A percentile compares a stretch with the other conserved stretches of the same genome.
Evolutionary conservation across 1,140 invertebrate genomes (phyloP).

Genomic region (Cydia pomonella): DNA sequence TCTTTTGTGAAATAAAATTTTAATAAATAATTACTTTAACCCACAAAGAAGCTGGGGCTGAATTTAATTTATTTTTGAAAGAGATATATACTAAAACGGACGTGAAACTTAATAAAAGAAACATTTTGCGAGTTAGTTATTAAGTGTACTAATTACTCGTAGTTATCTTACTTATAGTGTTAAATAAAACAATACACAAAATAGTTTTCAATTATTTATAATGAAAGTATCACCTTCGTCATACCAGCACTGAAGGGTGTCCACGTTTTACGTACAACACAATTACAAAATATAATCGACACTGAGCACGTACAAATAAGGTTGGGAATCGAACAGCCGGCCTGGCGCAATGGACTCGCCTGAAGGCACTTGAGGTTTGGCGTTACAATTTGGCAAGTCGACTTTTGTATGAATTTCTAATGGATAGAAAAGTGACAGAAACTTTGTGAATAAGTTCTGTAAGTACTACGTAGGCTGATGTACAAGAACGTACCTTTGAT

Average conservation of each 20-base stretch:
- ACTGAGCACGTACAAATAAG: slow-evolving; percentile 53
- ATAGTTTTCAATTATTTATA: slow-evolving; percentile 71
- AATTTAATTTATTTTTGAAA: too few relatives aligned
- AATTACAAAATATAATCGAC: slow-evolving; percentile 64
- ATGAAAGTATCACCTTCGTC: slow-evolving; percentile 77
- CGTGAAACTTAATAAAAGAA: too few relatives aligned
- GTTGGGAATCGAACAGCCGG: slow-evolving; percentile 47
- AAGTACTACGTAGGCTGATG: too few relatives aligned
- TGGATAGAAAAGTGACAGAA: slow-evolving; percentile 20
- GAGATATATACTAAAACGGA: too few relatives aligned
- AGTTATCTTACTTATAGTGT: not conserved
- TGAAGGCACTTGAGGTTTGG: slow-evolving; percentile 75
- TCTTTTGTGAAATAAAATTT: too few relatives aligned
- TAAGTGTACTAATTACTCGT: not conserved
- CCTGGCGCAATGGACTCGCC: slow-evolving; percentile 61
- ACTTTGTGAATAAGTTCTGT: too few relatives aligned
- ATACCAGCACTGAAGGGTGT: slow-evolving; percentile 74
- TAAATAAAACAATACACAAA: slow-evolving; percentile 40
- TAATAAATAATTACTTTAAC: too few relatives aligned
- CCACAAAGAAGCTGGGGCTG: too few relatives aligned
- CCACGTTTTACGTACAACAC: slow-evolving; percentile 77
- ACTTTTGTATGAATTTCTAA: not conserved
- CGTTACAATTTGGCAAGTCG: slow-evolving; percentile 64
- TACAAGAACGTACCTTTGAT: too few relatives aligned
- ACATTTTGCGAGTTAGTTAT: not conserved